phyloP scores from a whole-genome alignment of 2,797 vertebrate genomes.

The Oreonectes daqikongensis region DNA sequence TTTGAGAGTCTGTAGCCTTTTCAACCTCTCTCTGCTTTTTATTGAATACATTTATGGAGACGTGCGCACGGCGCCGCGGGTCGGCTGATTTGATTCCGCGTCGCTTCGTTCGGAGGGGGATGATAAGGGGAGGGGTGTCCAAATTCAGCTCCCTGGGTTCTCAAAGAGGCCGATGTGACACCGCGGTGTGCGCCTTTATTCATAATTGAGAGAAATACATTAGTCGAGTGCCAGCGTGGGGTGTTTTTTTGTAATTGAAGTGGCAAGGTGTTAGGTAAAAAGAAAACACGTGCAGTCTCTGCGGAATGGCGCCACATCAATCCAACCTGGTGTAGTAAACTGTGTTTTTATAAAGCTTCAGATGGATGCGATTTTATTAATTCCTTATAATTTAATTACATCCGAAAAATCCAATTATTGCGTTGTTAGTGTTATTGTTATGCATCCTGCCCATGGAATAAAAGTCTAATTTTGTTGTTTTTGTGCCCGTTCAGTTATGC shows the following conservation, averaged over 20 bases:
- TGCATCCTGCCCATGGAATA: conserved; percentile 17
- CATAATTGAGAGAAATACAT: conserved; percentile 43
- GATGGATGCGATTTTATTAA: conserved; percentile 2
- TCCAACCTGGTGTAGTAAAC: conserved; percentile 8
- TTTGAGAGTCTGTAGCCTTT: conserved; percentile 58
- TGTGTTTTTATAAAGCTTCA: conserved; percentile 23
- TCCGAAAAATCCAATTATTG: conserved; percentile 29
- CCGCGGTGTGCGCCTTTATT: conserved; percentile 46
- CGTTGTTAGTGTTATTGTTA: conserved; percentile 29
- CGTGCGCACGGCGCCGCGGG: conserved; percentile 51
- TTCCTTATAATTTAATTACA: conserved; percentile 24
- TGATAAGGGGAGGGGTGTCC: conserved; percentile 31
- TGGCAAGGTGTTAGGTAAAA: conserved; percentile 42
- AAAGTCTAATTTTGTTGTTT: conserved; percentile 26
- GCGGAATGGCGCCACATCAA: conserved; percentile 11
- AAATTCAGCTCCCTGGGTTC: conserved; percentile 41
- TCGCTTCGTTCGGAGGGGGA: conserved; percentile 20
- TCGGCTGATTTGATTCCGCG: conserved; percentile 59
- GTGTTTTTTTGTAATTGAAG: conserved; percentile 44
- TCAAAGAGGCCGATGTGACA: conserved; percentile 39
- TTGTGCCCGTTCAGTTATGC: conserved; percentile 19
- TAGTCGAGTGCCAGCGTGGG: conserved; percentile 41
- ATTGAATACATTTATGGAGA: conserved; percentile 61
- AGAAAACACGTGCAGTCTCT: conserved; percentile 22
- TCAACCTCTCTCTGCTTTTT: conserved; percentile 56